Evolutionary conservation across 2,113 vertebrate genomes (phyloP).

Genomic region (Mesembrinibis cayennensis): DNA sequence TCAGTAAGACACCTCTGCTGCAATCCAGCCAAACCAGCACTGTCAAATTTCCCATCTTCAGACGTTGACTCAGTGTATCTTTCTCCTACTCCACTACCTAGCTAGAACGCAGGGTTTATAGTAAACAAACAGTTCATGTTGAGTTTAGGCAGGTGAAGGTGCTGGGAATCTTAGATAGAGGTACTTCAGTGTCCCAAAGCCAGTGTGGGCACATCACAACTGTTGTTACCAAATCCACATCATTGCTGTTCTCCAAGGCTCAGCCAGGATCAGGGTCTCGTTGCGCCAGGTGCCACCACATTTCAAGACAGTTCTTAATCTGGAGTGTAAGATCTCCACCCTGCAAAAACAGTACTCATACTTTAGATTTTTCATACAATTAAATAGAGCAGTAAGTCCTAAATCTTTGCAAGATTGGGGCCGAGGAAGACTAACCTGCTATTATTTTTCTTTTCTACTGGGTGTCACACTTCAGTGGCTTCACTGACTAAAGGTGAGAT

Average conservation of each 20-base stretch:
- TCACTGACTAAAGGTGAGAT: slow-evolving; percentile 17
- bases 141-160: neutral
- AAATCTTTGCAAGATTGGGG: neutral
- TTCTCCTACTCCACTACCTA: fast-evolving
- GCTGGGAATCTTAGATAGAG: too few species aligned
- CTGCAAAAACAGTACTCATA: neutral
- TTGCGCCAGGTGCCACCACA: neutral
- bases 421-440: neutral
- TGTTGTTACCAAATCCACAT: too few species aligned
- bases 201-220: fast-evolving
- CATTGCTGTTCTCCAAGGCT: neutral
- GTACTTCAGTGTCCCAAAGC: neutral
- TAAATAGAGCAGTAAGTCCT: neutral
- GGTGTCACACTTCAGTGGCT: neutral
- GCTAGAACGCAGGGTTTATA: neutral
- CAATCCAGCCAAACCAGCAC: fast-evolving
- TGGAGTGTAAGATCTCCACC: neutral
- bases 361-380: neutral
- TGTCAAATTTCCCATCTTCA: neutral
- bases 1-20: neutral
- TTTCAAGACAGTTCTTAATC: neutral
- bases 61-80: fast-evolving
- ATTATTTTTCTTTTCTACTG: neutral
- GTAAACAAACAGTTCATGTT: fast-evolving
- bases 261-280: neutral